phyloP scores from a whole-genome alignment of 1,140 invertebrate genomes.

The Mylabris phalerata region DNA sequence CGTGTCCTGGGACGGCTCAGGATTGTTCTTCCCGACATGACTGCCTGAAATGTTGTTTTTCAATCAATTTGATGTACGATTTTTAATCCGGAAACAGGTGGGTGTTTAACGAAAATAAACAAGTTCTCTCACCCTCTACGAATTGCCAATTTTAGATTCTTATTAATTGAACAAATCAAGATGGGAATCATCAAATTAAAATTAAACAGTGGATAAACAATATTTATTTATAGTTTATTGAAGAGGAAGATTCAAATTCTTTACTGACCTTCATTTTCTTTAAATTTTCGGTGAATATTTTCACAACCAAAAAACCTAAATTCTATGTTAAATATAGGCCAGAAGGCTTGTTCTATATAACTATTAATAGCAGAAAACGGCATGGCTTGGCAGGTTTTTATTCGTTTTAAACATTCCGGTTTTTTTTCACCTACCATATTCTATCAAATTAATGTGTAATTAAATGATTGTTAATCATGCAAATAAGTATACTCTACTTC shows the following conservation, averaged over 20 bases:
- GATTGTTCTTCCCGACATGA: conserved; percentile 33
- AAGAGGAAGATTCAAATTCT: neutral
- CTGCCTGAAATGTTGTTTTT: conserved; percentile 1
- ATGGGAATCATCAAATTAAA: neutral
- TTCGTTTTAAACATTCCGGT: neutral
- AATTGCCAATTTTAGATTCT: neutral
- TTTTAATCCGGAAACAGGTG: neutral
- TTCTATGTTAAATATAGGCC: conserved; percentile 25
- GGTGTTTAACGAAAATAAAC: neutral
- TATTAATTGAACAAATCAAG: neutral
- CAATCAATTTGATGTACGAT: neutral
- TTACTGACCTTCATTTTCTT: conserved; percentile 2
- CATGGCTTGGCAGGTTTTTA: conserved; percentile 10
- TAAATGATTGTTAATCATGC: too few species aligned
- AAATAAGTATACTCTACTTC: too few species aligned
- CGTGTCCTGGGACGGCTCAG: conserved; percentile 57
- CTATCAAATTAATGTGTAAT: conserved; percentile 9
- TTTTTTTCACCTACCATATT: neutral
- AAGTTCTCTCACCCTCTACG: neutral
- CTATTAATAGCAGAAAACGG: conserved; percentile 23
- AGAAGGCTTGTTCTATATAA: conserved; percentile 21
- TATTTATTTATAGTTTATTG: neutral
- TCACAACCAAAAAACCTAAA: conserved; percentile 9
- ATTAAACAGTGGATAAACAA: neutral
- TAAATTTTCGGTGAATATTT: conserved; percentile 8